Evolutionary conservation across 2,797 vertebrate species (phyloP).

Genomic region (Anguilla pacifica): DNA sequence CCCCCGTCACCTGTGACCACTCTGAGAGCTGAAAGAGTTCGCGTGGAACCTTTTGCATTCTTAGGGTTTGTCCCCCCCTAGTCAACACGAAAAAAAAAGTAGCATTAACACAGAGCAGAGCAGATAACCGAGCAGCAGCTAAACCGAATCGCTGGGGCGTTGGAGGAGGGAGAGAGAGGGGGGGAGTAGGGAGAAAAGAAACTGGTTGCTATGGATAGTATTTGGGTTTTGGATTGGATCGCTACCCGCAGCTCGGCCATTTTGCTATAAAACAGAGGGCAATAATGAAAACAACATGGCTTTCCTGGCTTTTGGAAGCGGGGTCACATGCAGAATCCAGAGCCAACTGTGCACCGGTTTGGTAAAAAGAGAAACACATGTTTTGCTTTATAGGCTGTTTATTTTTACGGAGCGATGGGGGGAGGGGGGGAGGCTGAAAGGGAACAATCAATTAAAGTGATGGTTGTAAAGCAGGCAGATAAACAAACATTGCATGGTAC

Average conservation of each 20-base stretch:
- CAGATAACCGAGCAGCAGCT: not conserved
- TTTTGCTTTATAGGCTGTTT: constrained; percentile 70
- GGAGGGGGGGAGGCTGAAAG: constrained; percentile 53
- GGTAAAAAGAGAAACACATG: constrained; percentile 52
- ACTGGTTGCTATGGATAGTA: constrained; percentile 66
- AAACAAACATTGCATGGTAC: constrained; percentile 62
- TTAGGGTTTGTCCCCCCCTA: not conserved
- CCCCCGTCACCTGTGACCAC: constrained; percentile 36
- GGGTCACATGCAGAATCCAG: constrained; percentile 4
- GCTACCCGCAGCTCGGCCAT: constrained; percentile 70
- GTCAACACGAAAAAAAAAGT: not conserved
- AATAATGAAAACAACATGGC: constrained; percentile 78
- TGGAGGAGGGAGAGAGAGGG: no score
- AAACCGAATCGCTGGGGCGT: not conserved
- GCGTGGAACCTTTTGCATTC: not conserved
- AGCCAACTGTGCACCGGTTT: constrained; percentile 1
- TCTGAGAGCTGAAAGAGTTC: not conserved
- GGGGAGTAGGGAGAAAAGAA: not conserved
- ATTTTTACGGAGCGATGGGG: constrained; percentile 70
- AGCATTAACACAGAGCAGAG: not conserved
- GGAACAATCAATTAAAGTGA: constrained; percentile 73
- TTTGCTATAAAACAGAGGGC: constrained; percentile 59
- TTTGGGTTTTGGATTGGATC: constrained; percentile 68
- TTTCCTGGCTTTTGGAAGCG: constrained; percentile 68
- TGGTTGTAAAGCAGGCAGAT: constrained; percentile 68